A percentile compares a stretch with the other conserved stretches of the same genome.
Evolutionary conservation across 2,797 vertebrate genomes (phyloP).

Genomic region (Huso huso): DNA sequence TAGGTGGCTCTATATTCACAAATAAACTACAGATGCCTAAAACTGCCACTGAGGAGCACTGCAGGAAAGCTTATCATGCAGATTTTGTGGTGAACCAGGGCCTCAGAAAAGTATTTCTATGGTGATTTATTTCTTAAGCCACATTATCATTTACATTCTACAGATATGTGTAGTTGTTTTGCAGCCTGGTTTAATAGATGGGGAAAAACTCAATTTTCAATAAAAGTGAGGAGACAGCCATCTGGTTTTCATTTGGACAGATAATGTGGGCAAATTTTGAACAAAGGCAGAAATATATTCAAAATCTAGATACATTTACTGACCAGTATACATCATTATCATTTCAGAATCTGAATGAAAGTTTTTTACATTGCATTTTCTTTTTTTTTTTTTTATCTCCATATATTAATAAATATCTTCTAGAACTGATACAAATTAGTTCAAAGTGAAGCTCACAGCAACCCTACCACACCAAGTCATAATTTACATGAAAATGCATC

Average conservation of each 20-base stretch:
- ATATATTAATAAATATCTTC: no score
- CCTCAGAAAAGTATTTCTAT: constrained; percentile 5
- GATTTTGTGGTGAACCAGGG: constrained; percentile 13
- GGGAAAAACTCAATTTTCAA: neutral
- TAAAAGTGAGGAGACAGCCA: constrained; percentile 31
- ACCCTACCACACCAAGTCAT: no score
- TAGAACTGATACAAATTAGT: no score
- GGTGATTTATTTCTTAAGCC: constrained; percentile 1
- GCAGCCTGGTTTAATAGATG: constrained; percentile 22
- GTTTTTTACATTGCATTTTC: no score
- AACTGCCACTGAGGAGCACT: neutral
- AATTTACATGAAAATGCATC: no score
- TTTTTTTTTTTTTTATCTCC: no score
- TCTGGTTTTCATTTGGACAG: constrained; percentile 35
- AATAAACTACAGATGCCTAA: neutral
- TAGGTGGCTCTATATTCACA: constrained; percentile 27
- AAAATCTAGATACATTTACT: no score
- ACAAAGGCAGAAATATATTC: no score
- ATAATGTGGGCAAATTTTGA: neutral
- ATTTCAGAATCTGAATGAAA: no score
- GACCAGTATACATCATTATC: no score
- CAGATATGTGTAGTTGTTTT: neutral
- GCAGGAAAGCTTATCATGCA: constrained; percentile 22
- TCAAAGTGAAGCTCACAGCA: no score
- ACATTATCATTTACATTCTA: constrained; percentile 8